Evolutionary conservation across 1,140 invertebrate species (phyloP), one percentile per base, ranked within the genome.

Genomic region (Panagrolaimus sp.): DNA sequence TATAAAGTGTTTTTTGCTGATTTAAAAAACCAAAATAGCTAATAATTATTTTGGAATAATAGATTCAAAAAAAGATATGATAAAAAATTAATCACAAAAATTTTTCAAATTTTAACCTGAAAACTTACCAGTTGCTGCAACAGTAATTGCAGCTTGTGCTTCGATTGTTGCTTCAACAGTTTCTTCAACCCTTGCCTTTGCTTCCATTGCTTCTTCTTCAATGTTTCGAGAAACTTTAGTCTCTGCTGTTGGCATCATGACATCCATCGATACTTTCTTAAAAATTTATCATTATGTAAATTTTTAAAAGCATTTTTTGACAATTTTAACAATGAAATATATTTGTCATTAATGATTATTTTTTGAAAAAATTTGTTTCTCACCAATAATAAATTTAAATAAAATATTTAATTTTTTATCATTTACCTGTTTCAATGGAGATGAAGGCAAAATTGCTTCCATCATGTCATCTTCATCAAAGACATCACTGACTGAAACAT

Each of bases 391-490:
- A n/a, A n/a, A n/a, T n/a, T n/a, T n/a, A n/a, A n/a, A n/a, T n/a
- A n/a, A n/a, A n/a, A n/a, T n/a, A n/a, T n/a, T n/a, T n/a, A n/a
- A n/a, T n/a, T n/a, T n/a, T n/a, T n/a, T n/a, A 21, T 28, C 14
- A 26, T 24, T 10, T 15, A 69, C 71, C 46, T 72, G 52, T 43
- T 43, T 44, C 17, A 63, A 65, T 8, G 68, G 68, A 43, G 71
- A 68, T n/a, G 47, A 47, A 10, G 71, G 67, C 0, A 72, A 55
- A 66, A 72, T 66, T 1, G 71, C 68, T 64, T 68, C 68, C 24
- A 65, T 69, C 24, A 17, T 32, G 44, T 70, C 64, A 14, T 71
- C 71, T 14, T 72, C 45, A 5, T 72, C 52, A 32, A 55, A 58
- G 28, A 58, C n/a, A 21, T 72, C 68, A n/a, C 28, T 46, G n/a